These are phyloP conservation scores for Nymphicus hollandicus DNA, from an alignment of 2,113 vertebrate species.

Conservation along the genomic window DNA sequence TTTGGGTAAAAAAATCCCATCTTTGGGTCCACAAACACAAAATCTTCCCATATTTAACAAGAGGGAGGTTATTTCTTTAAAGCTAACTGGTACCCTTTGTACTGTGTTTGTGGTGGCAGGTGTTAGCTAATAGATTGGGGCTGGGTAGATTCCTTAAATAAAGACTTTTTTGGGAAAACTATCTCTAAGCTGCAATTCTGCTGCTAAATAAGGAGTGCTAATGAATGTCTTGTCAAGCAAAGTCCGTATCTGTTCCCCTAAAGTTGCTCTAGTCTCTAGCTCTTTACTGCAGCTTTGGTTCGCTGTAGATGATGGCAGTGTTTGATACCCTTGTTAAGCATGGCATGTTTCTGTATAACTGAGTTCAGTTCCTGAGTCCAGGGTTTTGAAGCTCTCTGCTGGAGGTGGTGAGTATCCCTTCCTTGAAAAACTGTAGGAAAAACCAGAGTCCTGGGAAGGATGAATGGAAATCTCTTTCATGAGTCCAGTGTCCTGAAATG, in stretches of 20 bases:
- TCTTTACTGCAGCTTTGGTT: background rate
- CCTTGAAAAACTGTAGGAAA: rapidly evolving
- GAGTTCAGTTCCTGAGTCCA: background rate
- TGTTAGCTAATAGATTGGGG: slow-evolving; percentile 8
- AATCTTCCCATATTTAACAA: background rate
- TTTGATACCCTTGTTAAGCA: background rate
- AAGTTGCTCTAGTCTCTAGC: background rate
- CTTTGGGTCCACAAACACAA: background rate
- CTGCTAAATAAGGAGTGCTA: slow-evolving; percentile 8
- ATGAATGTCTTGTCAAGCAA: slow-evolving; percentile 13
- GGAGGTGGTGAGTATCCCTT: background rate
- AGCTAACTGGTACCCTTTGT: background rate
- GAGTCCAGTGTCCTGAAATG: background rate
- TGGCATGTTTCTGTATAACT: background rate
- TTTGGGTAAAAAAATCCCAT: background rate
- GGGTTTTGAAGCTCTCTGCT: background rate
- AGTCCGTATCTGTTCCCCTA: background rate
- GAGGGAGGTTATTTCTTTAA: background rate
- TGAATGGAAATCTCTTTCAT: background rate
- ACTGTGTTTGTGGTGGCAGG: background rate
- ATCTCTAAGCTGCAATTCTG: background rate
- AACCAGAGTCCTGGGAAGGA: background rate
- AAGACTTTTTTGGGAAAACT: background rate
- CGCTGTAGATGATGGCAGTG: background rate
- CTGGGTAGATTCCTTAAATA: background rate